Conservation (phyloP, 2,113 vertebrate species). For the Chaenogobius annularis region DNA sequence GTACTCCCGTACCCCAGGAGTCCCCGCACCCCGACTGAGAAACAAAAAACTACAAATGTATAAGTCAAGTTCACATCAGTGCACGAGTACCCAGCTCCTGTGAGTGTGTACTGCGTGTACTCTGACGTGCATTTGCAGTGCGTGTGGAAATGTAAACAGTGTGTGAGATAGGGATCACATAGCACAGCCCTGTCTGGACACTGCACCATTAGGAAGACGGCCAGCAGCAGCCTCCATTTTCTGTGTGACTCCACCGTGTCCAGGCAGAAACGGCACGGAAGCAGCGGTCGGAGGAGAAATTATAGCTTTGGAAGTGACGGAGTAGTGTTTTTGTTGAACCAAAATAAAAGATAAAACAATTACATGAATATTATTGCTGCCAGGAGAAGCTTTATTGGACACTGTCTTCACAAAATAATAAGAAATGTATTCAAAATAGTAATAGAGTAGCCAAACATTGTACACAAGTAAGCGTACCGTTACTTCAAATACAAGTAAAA, state of each 20-base stretch:
- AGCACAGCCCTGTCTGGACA: conserved; percentile 36
- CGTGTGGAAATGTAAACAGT: conserved; percentile 20
- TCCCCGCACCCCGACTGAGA: no score
- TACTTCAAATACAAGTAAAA: not conserved
- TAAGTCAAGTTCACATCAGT: no score
- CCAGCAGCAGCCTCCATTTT: conserved; percentile 50
- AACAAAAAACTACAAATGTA: no score
- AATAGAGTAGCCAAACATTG: no score
- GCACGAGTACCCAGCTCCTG: not conserved
- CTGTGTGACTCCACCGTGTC: conserved; percentile 41
- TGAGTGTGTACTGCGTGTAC: not conserved
- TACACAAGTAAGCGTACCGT: not conserved
- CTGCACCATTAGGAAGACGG: conserved; percentile 56
- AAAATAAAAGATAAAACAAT: not conserved
- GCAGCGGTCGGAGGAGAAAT: not conserved
- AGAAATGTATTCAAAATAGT: no score
- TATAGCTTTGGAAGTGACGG: not conserved
- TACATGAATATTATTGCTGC: not conserved
- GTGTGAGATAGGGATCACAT: conserved; percentile 54
- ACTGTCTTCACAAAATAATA: not conserved
- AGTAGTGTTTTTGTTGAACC: not conserved
- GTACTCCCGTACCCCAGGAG: no score
- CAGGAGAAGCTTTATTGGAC: not conserved
- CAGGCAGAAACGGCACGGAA: conserved; percentile 60
- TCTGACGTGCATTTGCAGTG: not conserved